Evolutionary conservation across 1,140 invertebrate genomes (phyloP).

Genomic region (Pollicipes pollicipes): DNA sequence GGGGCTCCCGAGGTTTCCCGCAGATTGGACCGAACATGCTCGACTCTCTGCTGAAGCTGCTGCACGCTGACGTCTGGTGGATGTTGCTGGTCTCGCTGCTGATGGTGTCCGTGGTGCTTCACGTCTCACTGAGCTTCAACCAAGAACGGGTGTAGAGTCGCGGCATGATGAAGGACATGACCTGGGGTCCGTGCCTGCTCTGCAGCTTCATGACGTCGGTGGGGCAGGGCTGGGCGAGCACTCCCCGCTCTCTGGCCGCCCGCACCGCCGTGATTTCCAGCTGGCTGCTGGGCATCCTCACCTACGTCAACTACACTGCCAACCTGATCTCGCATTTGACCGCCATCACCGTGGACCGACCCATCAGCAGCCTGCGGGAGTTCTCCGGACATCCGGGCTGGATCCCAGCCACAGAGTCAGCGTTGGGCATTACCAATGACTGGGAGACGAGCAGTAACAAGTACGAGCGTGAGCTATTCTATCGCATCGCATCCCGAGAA

Average conservation of each 20-base stretch:
- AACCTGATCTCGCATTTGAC: not conserved
- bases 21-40: no score
- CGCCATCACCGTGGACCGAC: not conserved
- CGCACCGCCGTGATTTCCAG: not conserved
- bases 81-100: no score
- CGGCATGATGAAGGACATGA: no score
- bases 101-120: no score
- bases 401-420: not conserved
- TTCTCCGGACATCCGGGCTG: not conserved
- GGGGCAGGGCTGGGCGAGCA: not conserved
- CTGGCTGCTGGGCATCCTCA: not conserved
- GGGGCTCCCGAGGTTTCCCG: no score
- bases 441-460: not conserved
- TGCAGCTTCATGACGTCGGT: not conserved
- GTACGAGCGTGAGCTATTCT: not conserved
- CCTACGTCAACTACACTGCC: not conserved
- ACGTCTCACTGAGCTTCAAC: no score
- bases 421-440: not conserved
- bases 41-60: no score
- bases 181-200: no score
- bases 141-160: no score
- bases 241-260: not conserved
- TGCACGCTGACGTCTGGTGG: no score
- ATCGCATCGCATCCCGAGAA: not conserved
- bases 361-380: not conserved